Evolutionary conservation across 1,140 invertebrate species (phyloP).

Genomic region (Zophobas atratus): DNA sequence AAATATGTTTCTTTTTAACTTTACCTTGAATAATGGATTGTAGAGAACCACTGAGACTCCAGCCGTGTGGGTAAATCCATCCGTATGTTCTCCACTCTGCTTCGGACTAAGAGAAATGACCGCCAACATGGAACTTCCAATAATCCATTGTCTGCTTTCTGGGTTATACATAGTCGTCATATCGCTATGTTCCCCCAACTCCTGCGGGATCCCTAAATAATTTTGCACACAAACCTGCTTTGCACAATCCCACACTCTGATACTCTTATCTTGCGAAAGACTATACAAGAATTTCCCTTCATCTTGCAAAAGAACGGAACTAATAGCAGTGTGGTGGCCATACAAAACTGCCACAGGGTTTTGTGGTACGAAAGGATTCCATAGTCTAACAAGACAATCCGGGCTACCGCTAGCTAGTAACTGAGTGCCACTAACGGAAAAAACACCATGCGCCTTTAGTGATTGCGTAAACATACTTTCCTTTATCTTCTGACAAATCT

Average conservation of each 20-base stretch:
- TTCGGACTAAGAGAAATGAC: slow-evolving; percentile 74
- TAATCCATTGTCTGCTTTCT: slow-evolving; percentile 74
- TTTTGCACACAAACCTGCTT: slow-evolving; percentile 76
- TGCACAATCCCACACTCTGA: slow-evolving; percentile 80
- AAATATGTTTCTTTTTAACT: neutral
- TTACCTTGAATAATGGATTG: slow-evolving; percentile 77
- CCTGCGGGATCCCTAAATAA: slow-evolving; percentile 73
- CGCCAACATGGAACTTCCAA: slow-evolving; percentile 75
- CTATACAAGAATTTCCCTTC: slow-evolving; percentile 71
- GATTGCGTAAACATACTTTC: slow-evolving; percentile 54
- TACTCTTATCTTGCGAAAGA: slow-evolving; percentile 76
- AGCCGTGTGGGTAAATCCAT: slow-evolving; percentile 78
- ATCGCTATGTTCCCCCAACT: slow-evolving; percentile 73
- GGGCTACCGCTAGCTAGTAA: slow-evolving; percentile 80
- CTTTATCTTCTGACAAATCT: slow-evolving; percentile 59
- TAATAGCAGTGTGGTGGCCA: slow-evolving; percentile 81
- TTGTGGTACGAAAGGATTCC: slow-evolving; percentile 82
- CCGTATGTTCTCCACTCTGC: slow-evolving; percentile 75
- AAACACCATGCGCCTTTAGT: slow-evolving; percentile 73
- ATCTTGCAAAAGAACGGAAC: slow-evolving; percentile 76
- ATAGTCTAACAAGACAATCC: slow-evolving; percentile 80
- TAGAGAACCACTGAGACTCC: slow-evolving; percentile 77
- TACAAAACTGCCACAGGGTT: slow-evolving; percentile 74
- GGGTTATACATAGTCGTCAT: slow-evolving; percentile 76
- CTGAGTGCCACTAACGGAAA: slow-evolving; percentile 71